Evolutionary conservation across 2,888 invertebrate genomes (phyloP), one percentile per base, ranked within the genome.

Genomic region (Halictus ligatus): DNA sequence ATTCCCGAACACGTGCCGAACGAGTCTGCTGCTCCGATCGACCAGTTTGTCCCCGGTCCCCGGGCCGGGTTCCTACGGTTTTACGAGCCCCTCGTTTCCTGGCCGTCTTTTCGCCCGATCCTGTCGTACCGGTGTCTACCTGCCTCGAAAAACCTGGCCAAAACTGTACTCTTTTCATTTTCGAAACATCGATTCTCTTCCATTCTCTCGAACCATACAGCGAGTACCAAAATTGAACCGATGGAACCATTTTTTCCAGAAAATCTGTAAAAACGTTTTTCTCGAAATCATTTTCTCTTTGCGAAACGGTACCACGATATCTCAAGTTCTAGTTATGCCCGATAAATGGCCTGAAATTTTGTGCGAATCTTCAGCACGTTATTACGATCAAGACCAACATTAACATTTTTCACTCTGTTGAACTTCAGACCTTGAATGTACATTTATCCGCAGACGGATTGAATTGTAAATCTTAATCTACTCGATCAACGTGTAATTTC

Each of bases 1-100:
- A 88, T 90, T 73, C 78, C 84, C 91, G 87, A 88, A 90, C 91
- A 90, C 89, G 91, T 90, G 91, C 88, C 87, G 88, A 86, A 90
- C 91, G 88, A 84, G 90, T 90, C 81, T 84, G 88, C 80, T 82
- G 58, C 58, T n/a, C 76, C 50, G 85, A 80, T 83, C 86, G 88
- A 89, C 83, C 81, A 81, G 90, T 90, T 86, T 81, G 75, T 29
- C 78, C 6, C 54, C 54, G n/a, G 75, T 29, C 78, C 6, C 54
- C 54, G n/a, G 78, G 79, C 75, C 83, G 80, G 75, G 85, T 82
- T 84, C 75, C 81, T 77, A 75, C 74, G 77, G 46, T 54, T 86
- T 85, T 80, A 80, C 80, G 76, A 84, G 82, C 29, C 50, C 80
- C 75, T 75, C 46, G 77, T 83, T 89, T 86, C 79, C 89, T 83